These are phyloP conservation scores for Nannobrachium achirus DNA, from an alignment of 2,113 vertebrate species.

Conservation along the genomic window DNA sequence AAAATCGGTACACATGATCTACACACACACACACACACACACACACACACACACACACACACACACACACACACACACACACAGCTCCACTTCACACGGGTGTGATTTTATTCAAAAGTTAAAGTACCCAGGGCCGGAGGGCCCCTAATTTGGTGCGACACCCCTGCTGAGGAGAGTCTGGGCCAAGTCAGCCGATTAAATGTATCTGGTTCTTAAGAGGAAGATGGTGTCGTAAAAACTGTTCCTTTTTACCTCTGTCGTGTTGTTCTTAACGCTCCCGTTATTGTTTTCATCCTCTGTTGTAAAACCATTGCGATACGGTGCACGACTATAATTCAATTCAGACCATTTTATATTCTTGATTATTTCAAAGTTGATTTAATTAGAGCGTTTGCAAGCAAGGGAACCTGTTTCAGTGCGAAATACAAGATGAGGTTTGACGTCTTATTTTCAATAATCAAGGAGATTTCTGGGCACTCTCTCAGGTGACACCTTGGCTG, in stretches of 20 bases:
- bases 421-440: conserved; percentile 32
- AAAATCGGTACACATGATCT: no score
- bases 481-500: conserved; percentile 68
- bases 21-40: no score
- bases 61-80: no score
- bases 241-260: conserved; percentile 14
- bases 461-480: conserved; percentile 64
- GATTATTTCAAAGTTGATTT: conserved; percentile 14
- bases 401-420: conserved; percentile 11
- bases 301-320: conserved; percentile 11
- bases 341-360: conserved; percentile 12
- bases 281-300: conserved; percentile 2
- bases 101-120: no score
- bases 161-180: conserved; percentile 39
- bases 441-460: conserved; percentile 39
- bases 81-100: no score
- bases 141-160: no score
- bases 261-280: conserved; percentile 10
- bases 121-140: no score
- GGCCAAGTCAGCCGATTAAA: conserved; percentile 46
- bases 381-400: conserved; percentile 1
- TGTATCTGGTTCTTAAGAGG: conserved; percentile 38
- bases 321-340: conserved; percentile 8
- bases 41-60: no score
- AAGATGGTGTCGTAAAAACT: conserved; percentile 32